phyloP scores from a whole-genome alignment of 2,113 vertebrate genomes.

The Trichechus manatus region DNA sequence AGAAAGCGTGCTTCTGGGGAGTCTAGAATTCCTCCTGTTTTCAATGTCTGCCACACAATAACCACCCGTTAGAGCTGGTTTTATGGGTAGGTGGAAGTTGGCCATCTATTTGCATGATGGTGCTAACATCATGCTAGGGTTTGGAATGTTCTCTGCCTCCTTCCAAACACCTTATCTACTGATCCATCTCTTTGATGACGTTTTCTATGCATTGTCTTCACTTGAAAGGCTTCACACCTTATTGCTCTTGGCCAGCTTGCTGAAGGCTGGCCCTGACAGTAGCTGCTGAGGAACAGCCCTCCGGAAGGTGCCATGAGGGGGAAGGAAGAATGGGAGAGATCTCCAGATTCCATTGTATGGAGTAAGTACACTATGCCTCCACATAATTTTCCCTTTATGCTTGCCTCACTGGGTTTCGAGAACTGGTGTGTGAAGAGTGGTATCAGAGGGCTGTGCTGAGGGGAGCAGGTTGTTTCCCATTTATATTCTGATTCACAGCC shows the following conservation, averaged over 20 bases:
- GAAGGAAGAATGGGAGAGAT: not conserved
- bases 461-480: accelerated
- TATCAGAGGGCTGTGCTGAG: accelerated
- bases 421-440: not conserved
- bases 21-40: not conserved
- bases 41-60: accelerated
- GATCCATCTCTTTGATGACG: not conserved
- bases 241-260: not conserved
- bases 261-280: not conserved
- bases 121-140: not conserved
- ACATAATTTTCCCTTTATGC: not conserved
- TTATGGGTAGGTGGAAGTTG: not conserved
- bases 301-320: accelerated
- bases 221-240: not conserved
- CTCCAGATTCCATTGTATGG: accelerated
- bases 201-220: accelerated
- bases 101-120: not conserved
- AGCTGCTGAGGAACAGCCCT: not conserved
- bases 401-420: not conserved
- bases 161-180: accelerated
- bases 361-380: accelerated
- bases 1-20: not conserved
- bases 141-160: not conserved
- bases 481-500: not conserved
- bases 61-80: accelerated